Base-by-base conservation (phyloP, 2,113 vertebrate species). In the Lutjanus erythropterus region DNA sequence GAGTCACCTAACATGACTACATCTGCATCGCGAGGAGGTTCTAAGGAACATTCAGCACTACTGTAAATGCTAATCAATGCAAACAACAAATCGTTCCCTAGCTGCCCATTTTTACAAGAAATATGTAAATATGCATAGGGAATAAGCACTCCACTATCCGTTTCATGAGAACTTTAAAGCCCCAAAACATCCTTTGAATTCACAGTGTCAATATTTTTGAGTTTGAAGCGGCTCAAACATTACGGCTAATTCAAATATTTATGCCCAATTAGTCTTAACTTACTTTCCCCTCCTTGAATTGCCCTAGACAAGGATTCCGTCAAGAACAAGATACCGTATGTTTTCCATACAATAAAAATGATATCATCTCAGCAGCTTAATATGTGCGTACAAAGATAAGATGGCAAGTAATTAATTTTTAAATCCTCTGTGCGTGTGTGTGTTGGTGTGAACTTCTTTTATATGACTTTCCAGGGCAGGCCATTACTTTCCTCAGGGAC, bases 401-500 rank as follows among this genome's bases (percentile, higher is more conserved):
- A 81, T 29, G 35, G 35, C 37, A 81, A n/a, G 73, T 83, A 82
- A 90, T 89, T 90, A 66, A 83, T 88, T 86, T 86, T 85, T 75
- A 78, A 89, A 88, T 47, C 80, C 56, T 61, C 58, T 58, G 10
- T 50, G 27, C 23, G 14, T 35, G 33, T 25, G 41, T 62, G 74
- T 39, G 29, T 61, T 64, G 2, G 18, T 67, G 37, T 69, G 42
- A 83, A 58, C 9, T 67, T 78, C 35, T 81, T 84, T 85, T 25
- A 60, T 71, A 47, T 67, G 78, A 84, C 80, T 79, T 90, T 87
- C 78, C 52, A 46, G 55, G 47, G 23, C 49, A 68, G 71, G 69
- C 68, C 83, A 37, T 73, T 60, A 67, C 73, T 91, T 84, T 84
- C 71, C 86, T 80, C 69, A 11, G 89, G 84, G 82, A 85, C 85